Base-by-base conservation (phyloP, 2,113 vertebrate genomes). In the Percina caprodes region DNA sequence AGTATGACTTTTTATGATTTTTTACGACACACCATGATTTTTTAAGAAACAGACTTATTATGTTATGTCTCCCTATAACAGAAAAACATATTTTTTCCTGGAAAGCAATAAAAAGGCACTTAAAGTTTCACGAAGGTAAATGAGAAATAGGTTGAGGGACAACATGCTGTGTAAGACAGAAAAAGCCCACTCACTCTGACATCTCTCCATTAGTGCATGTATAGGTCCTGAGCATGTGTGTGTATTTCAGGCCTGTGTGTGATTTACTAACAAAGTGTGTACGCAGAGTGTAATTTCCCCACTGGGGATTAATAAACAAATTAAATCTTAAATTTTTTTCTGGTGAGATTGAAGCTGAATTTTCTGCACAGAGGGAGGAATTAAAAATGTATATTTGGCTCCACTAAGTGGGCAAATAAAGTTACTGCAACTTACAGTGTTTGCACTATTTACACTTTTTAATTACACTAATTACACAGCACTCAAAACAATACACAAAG, bases 321-420 rank as follows among this genome's bases (percentile, higher is more conserved):
- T n/a, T n/a, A n/a, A n/a, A n/a, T n/a, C n/a, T n/a, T n/a, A n/a
- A n/a, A n/a, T n/a, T n/a, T n/a, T n/a, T 33, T 59, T 21, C 42
- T 58, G 23, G 19, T 35, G 18, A 16, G 13, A 54, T 26, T 24
- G 10, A 2, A 24, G 3, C 2, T 18, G 7, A 16, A 18, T 45
- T 33, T 68, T n/a, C 21, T 35, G 33, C 5, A 26, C 5, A 2
- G 30, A 56, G 13, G 48, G 15, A 23, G 10, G 58, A 26, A 65
- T 70, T 21, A 48, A 35, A 54, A 63, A 60, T 4, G 11, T 3
- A 23, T 24, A 76, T 86, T 7, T 87, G 80, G 60, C 74, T 71
- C 90, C 80, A 84, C 7, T 69, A 8, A 45, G 69, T 80, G 87
- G 16, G 35, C 35, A 67, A 23, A 73, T 4, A 0, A 4, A 26